phyloP scores from a whole-genome alignment of 2,888 invertebrate species.

The Agrotis segetum region DNA sequence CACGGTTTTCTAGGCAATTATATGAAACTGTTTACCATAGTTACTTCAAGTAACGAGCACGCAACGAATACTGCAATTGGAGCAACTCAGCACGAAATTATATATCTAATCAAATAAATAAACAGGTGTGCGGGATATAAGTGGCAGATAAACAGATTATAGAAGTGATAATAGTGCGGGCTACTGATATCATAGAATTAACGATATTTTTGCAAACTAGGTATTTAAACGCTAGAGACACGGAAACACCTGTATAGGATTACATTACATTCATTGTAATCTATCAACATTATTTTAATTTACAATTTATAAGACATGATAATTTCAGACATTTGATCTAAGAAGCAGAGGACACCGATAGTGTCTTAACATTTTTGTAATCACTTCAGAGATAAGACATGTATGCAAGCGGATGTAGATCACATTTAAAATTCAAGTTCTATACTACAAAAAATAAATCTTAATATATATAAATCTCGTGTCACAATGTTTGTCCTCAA shows the following conservation, averaged over 20 bases:
- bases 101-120: conserved; percentile 38
- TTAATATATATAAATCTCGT: too few relatives aligned
- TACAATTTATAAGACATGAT: conserved; percentile 31
- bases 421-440: neutral
- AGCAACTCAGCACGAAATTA: conserved; percentile 19
- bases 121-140: conserved; percentile 39
- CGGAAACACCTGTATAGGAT: conserved; percentile 12
- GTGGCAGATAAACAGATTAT: conserved; percentile 50
- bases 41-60: conserved; percentile 30
- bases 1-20: conserved; percentile 33
- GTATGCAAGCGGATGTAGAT: conserved; percentile 28
- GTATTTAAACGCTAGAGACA: conserved; percentile 7
- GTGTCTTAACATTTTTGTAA: conserved; percentile 17
- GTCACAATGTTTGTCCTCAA: too few relatives aligned
- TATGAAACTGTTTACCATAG: conserved; percentile 30
- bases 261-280: neutral
- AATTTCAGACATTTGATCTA: conserved; percentile 15
- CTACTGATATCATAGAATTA: conserved; percentile 26
- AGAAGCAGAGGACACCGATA: conserved; percentile 21
- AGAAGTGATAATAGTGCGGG: conserved; percentile 34
- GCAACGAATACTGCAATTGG: conserved; percentile 16
- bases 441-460: neutral
- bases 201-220: conserved; percentile 20
- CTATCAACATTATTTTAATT: conserved; percentile 5
- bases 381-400: conserved; percentile 51